Base-by-base conservation (phyloP, 2,888 invertebrate genomes). In the Scaptomyza tumidula region DNA sequence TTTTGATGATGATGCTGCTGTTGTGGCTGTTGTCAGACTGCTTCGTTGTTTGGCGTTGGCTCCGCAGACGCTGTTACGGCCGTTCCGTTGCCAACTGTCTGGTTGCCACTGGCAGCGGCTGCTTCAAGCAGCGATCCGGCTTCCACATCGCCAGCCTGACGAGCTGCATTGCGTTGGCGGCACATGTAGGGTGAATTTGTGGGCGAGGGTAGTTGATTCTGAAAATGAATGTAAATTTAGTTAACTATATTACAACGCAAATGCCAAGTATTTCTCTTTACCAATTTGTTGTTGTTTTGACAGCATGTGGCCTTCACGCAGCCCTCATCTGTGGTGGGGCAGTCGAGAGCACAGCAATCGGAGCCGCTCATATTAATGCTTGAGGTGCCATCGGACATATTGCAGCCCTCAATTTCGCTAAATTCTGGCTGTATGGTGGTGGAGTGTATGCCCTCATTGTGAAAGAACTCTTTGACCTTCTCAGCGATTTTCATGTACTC, bases 371-470 rank as follows among this genome's bases (percentile, higher is more conserved):
- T 93, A 93, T 92, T 91, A 19, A 92, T 86, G 83, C 92, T 86
- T 78, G 93, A 91, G 72, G 92, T 88, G 86, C 93, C 86, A 86
- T 92, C 92, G 9, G 92, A 92, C 84, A 92, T 89, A 56, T 91
- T 91, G 55, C 90, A 89, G 66, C 93, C 90, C 48, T 94, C 95
- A 86, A 96, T 94, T 91, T 98, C 98, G 54, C 97, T 96, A 92
- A 99, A 99, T 93, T 99, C 99, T 0, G 99, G 99, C 91, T 99
- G 99, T 90, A 99, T 99, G 33, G 99, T 99, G 24, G 99, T 99
- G 44, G 99, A 99, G 92, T 99, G 99, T 82, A 99, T 99, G 53
- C 99, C 99, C 92, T 98, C 98, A 90, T 98, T 97, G 92, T 99
- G 99, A 93, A 99, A 99, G 93, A 99, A 97, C 90, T 97, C 97